A percentile compares a stretch with the other conserved stretches of the same genome.
These are phyloP conservation scores for Lymantria monacha DNA, from an alignment of 2,888 invertebrate genomes.

Conservation along the genomic window DNA sequence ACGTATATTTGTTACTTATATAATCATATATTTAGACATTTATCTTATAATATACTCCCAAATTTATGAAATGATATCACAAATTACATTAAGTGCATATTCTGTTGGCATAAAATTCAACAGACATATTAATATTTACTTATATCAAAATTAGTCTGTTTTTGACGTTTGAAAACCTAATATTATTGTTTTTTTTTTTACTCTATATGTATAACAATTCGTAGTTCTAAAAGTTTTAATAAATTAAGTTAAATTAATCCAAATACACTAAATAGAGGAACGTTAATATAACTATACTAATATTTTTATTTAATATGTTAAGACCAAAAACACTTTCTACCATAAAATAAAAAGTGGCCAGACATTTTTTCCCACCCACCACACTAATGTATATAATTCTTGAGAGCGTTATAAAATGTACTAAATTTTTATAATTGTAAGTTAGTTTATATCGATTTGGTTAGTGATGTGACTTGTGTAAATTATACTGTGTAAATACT, in stretches of 20 bases:
- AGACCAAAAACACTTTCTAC: conserved; percentile 38
- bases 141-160: background rate
- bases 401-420: conserved; percentile 32
- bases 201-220: conserved; percentile 6
- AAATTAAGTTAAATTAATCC: conserved; percentile 20
- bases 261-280: conserved; percentile 15
- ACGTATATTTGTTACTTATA: conserved; percentile 18
- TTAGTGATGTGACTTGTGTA: conserved; percentile 60
- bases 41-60: conserved; percentile 9
- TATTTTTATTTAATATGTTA: conserved; percentile 28
- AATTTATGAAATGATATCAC: conserved; percentile 5
- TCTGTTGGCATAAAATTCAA: background rate
- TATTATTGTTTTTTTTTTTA: too few relatives aligned
- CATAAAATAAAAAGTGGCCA: conserved; percentile 57
- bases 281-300: conserved; percentile 19
- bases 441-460: conserved; percentile 60
- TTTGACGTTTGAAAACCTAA: background rate
- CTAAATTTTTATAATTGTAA: conserved; percentile 33
- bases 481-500: conserved; percentile 64
- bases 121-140: background rate
- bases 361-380: conserved; percentile 70
- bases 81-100: conserved; percentile 1
- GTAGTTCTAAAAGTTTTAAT: conserved; percentile 11
- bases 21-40: conserved; percentile 7
- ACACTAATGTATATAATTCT: conserved; percentile 66